phyloP scores from a whole-genome alignment of 2,888 invertebrate genomes.

The Coleophora deauratella region DNA sequence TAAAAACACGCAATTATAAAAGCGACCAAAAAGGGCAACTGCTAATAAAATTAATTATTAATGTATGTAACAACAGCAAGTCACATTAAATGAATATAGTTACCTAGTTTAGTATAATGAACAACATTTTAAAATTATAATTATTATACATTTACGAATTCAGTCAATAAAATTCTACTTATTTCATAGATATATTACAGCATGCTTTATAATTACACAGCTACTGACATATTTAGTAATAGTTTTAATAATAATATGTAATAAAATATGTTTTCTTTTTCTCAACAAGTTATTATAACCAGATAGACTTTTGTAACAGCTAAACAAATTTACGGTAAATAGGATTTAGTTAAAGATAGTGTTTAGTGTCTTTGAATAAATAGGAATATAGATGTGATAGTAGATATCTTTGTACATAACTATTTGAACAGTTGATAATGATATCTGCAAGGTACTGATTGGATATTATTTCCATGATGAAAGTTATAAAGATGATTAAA shows the following conservation, averaged over 20 bases:
- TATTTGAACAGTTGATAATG: no score
- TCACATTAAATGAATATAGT: conserved; percentile 30
- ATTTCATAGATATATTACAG: conserved; percentile 35
- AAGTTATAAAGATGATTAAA: no score
- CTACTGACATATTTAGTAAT: conserved; percentile 45
- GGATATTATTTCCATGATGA: no score
- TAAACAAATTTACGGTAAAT: conserved; percentile 31
- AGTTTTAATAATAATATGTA: conserved; percentile 34
- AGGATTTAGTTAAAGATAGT: conserved; percentile 24
- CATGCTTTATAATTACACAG: conserved; percentile 38
- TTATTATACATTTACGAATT: conserved; percentile 17
- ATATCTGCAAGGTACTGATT: no score
- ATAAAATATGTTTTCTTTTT: conserved; percentile 55
- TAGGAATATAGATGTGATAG: conserved; percentile 22
- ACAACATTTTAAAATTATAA: conserved; percentile 30
- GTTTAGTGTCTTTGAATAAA: conserved; percentile 32
- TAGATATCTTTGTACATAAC: conserved; percentile 29
- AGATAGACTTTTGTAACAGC: conserved; percentile 65
- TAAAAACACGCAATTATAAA: no score
- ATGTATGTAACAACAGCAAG: conserved; percentile 21
- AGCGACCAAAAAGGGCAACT: neutral
- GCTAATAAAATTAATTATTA: neutral
- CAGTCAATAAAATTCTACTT: conserved; percentile 56
- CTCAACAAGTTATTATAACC: conserved; percentile 47
- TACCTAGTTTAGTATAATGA: conserved; percentile 21